These are phyloP conservation scores for Poeciliopsis retropinna DNA, from an alignment of 2,113 vertebrate genomes.

Conservation along the genomic window DNA sequence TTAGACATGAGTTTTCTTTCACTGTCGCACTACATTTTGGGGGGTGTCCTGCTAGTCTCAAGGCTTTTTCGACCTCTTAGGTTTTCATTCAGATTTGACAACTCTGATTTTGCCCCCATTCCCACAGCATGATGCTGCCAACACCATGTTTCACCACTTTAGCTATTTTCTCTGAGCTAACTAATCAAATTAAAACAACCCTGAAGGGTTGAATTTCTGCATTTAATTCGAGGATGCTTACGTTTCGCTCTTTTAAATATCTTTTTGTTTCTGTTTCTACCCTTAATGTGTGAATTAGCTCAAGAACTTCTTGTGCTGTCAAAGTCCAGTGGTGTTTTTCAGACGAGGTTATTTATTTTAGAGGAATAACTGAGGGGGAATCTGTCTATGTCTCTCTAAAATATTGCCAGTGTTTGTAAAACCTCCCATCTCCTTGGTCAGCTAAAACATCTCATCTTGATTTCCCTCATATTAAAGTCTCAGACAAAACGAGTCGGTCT, in stretches of 20 bases:
- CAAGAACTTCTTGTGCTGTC: no score
- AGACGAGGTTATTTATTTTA: background rate
- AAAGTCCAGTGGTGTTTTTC: background rate
- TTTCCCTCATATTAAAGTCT: slow-evolving; percentile 44
- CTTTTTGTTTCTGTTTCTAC: background rate
- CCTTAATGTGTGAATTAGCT: background rate
- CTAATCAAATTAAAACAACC: no score
- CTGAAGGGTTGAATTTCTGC: no score
- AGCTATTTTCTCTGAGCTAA: no score
- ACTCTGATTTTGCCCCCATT: no score
- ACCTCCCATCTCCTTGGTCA: slow-evolving; percentile 26
- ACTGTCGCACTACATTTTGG: no score
- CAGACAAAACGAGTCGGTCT: slow-evolving; percentile 9
- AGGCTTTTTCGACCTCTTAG: no score
- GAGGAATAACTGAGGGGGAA: background rate
- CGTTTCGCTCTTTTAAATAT: background rate
- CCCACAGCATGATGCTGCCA: no score
- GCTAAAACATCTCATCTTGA: slow-evolving; percentile 57
- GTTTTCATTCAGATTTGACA: no score
- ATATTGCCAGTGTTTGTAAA: background rate
- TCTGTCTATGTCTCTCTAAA: background rate
- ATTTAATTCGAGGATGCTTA: background rate
- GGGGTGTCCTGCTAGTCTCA: no score
- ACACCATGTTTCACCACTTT: no score
- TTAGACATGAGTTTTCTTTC: no score